Percentiles rank a stretch among this genome's conserved stretches.
Conservation (phyloP, 2,888 invertebrate genomes). For the Trypoxylon attenuatum region DNA sequence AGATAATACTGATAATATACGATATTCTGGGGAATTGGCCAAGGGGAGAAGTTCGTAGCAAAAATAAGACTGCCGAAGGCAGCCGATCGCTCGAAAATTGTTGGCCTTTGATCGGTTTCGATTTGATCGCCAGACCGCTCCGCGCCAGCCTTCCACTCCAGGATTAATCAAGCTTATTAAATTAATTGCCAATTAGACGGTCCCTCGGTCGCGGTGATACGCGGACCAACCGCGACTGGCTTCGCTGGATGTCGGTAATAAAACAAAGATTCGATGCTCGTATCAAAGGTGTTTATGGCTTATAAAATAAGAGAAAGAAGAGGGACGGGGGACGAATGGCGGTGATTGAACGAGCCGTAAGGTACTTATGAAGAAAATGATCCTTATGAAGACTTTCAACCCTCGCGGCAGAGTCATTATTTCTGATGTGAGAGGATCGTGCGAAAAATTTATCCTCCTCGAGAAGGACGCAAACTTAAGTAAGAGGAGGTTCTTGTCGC, state of each 20-base stretch:
- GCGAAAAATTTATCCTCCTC: neutral
- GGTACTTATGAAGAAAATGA: constrained; percentile 13
- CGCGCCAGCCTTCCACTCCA: constrained; percentile 13
- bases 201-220: constrained; percentile 24
- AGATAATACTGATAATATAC: neutral
- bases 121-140: neutral
- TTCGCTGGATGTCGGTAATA: constrained; percentile 24
- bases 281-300: constrained; percentile 43
- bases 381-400: neutral
- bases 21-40: no score
- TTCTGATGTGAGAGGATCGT: neutral
- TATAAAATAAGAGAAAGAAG: constrained; percentile 20
- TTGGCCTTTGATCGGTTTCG: neutral
- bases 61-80: no score
- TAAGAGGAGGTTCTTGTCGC: no score
- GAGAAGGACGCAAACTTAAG: no score
- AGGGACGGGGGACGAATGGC: neutral
- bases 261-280: constrained; percentile 44
- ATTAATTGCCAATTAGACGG: constrained; percentile 59
- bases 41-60: no score
- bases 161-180: constrained; percentile 59
- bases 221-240: constrained; percentile 6
- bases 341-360: constrained; percentile 7
- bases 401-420: neutral
- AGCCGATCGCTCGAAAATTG: no score